phyloP scores from a whole-genome alignment of 1,140 invertebrate genomes.

The Drosophila elegans region DNA sequence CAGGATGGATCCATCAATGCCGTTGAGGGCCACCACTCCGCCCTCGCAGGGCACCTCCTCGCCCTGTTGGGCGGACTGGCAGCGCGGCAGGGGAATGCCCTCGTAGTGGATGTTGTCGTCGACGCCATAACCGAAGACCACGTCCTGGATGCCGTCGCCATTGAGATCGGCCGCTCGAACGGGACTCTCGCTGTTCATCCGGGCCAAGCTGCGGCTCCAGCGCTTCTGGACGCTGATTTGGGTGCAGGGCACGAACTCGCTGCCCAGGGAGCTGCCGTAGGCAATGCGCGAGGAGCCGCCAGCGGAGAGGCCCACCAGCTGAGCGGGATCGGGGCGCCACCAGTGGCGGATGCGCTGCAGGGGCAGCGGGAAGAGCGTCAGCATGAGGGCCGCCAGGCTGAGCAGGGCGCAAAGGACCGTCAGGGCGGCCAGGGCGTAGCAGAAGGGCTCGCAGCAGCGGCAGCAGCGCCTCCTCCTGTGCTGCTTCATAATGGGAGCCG shows the following conservation, averaged over 20 bases:
- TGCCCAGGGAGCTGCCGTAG: constrained; percentile 69
- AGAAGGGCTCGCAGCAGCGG: constrained; percentile 87
- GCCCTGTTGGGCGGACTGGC: constrained; percentile 67
- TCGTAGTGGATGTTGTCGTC: constrained; percentile 83
- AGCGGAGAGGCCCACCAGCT: constrained; percentile 17
- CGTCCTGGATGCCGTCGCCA: constrained; percentile 90
- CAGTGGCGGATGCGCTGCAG: constrained; percentile 87
- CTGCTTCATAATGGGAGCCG: constrained; percentile 85
- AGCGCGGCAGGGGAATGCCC: constrained; percentile 74
- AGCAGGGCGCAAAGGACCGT: constrained; percentile 86
- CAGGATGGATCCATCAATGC: constrained; percentile 89
- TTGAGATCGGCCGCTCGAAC: constrained; percentile 91
- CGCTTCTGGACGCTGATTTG: constrained; percentile 89
- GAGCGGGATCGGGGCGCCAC: constrained; percentile 79
- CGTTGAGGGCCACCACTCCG: constrained; percentile 91
- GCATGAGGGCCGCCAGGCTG: constrained; percentile 87
- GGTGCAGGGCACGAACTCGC: constrained; percentile 88
- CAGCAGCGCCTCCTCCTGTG: constrained; percentile 85
- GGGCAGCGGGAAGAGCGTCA: constrained; percentile 88
- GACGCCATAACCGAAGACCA: constrained; percentile 93
- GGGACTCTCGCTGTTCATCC: constrained; percentile 91
- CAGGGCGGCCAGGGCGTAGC: constrained; percentile 87
- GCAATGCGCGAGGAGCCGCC: constrained; percentile 3
- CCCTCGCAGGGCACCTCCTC: constrained; percentile 88
- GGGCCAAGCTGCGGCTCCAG: constrained; percentile 90